Evolutionary conservation across 2,113 vertebrate genomes (phyloP), one percentile per base, ranked within the genome.

Genomic region (Actenoides lindsayi): DNA sequence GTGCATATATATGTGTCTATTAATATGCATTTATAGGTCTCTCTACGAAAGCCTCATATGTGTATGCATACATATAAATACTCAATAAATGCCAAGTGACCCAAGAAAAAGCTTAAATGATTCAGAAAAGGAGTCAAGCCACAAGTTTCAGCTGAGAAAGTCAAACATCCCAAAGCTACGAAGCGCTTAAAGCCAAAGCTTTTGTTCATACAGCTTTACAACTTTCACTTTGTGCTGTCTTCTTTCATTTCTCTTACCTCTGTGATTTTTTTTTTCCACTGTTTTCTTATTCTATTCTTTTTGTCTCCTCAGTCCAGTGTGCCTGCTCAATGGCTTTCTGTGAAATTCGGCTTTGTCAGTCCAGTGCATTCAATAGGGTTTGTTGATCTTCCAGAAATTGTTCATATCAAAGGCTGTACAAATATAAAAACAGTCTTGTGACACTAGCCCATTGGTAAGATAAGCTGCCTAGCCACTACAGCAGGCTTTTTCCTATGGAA

Each of bases 161-260:
- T 41, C 31, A 87, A 77, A 85, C 19, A 37, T 27, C 39, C 11
- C 5, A 2, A 87, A 84, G 21, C 28, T 78, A 39, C 63, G 11
- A 6, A 63, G 4, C 5, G 6, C 57, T 88, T 63, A 54, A 67
- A 70, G 56, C 23, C 37, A 87, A 67, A 90, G 24, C 9, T 67
- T 46, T 53, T 54, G 27, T 44, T 75, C 42, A 18, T 16, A 41
- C 3, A 0, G 4, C 25, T 81, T 90, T 39, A n/a, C 16, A 64
- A 37, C 50, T 69, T 57, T 56, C 9, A 17, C 8, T 69, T 48
- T 37, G 27, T 80, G 31, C 18, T 77, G 9, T 74, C 80, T 57
- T 19, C 14, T 83, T 78, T 33, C 14, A 44, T 81, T 93, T 79
- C 56, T 86, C 94, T 94, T 96, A 95, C 94, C 90, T 84, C 18